phyloP scores from a whole-genome alignment of 2,888 invertebrate genomes.

The Eucriotettix oculatus region DNA sequence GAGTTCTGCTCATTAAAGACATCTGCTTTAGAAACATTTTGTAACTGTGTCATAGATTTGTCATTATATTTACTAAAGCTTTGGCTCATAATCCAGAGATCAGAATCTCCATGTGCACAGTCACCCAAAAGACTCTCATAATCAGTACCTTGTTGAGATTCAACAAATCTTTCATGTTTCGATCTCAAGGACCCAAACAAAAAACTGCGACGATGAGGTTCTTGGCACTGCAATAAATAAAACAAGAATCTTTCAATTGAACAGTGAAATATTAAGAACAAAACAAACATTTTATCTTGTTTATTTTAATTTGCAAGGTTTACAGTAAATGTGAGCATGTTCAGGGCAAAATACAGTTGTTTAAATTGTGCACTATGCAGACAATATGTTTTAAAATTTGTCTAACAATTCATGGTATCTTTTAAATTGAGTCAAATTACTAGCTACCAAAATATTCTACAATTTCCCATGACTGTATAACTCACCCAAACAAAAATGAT shows the following conservation, averaged over 20 bases:
- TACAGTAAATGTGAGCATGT: too few species aligned
- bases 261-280: neutral
- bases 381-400: too few species aligned
- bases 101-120: constrained; percentile 1
- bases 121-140: constrained; percentile 5
- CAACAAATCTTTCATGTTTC: constrained; percentile 13
- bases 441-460: too few species aligned
- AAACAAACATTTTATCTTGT: neutral
- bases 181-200: constrained; percentile 15
- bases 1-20: too few species aligned
- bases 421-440: too few species aligned
- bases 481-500: too few species aligned
- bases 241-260: neutral
- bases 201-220: constrained; percentile 15
- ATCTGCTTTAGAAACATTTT: neutral
- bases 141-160: constrained; percentile 9
- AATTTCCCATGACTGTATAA: too few species aligned
- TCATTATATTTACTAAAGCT: constrained; percentile 6
- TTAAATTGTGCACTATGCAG: too few species aligned
- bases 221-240: constrained; percentile 2
- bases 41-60: neutral
- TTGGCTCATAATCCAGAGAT: constrained; percentile 5
- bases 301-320: too few species aligned
- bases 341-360: too few species aligned
- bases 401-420: too few species aligned